A percentile compares a stretch with the other conserved stretches of the same genome.
Conservation (phyloP, 2,797 vertebrate species). For the Phalanger gymnotis region DNA sequence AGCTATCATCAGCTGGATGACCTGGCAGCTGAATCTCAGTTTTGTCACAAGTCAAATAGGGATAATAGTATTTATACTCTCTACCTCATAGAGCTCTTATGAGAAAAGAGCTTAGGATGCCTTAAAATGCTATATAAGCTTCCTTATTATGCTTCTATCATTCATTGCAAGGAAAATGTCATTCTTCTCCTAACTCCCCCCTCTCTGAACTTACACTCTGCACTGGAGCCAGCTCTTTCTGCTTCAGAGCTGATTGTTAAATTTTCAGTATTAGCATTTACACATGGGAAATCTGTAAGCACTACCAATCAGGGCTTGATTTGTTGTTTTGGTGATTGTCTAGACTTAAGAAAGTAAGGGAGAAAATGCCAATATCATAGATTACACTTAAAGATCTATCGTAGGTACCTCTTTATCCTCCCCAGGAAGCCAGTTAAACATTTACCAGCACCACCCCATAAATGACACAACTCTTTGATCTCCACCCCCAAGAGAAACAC, state of each 20-base stretch:
- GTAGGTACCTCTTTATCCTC: background rate
- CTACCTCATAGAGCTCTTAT: background rate
- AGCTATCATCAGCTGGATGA: background rate
- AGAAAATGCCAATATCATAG: background rate
- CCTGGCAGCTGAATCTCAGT: conserved; percentile 11
- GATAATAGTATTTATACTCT: background rate
- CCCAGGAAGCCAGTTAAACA: background rate
- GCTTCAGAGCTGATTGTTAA: background rate
- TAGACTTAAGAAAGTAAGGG: background rate
- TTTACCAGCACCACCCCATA: background rate
- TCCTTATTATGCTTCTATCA: background rate
- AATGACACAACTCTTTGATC: background rate
- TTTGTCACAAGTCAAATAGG: conserved; percentile 31
- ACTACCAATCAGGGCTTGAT: background rate
- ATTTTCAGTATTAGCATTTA: background rate
- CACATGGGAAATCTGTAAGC: background rate
- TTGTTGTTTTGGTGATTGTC: background rate
- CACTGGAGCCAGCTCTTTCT: background rate
- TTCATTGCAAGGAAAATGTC: background rate
- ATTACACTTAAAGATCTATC: background rate
- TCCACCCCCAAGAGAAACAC: background rate
- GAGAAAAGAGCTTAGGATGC: background rate
- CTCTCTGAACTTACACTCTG: background rate
- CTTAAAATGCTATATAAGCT: background rate
- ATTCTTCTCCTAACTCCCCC: background rate